Evolutionary conservation across 1,140 invertebrate species (phyloP), one percentile per base, ranked within the genome.

Genomic region (Zaprionus kolodkinae): DNA sequence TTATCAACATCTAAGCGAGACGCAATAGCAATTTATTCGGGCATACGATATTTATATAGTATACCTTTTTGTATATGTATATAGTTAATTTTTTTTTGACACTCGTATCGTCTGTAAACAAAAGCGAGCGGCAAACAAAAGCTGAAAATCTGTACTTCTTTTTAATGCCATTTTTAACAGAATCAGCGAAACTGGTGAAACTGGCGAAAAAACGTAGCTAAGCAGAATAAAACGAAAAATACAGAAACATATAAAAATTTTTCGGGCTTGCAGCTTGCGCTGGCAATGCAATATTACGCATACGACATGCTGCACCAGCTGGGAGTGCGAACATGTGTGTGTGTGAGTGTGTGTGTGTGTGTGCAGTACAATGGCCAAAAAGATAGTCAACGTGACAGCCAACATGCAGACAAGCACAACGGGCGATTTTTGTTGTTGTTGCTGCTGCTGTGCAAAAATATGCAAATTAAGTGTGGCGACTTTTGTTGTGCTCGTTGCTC

Each of bases 391-490:
- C 84, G 84, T 88, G 84, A 80, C 80, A 87, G 67, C 64, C 56
- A 61, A 67, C 66, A 75, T 70, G 72, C 60, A 75, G 72, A 75
- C 72, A 75, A 75, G 52, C 62, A 59, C 59, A 62, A 62, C 56
- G 61, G 65, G 60, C 68, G 70, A 69, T 78, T 75, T 76, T 80
- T 79, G 66, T 78, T 87, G 76, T 80, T 68, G 67, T 43, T 43
- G n/a, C n/a, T 43, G 40, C 13, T 43, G 40, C 13, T 43, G 40
- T 45, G 40, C n/a, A 79, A 84, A 89, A 85, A 85, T 89, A 89
- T 89, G 85, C 85, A 89, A 89, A 89, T 89, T 84, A 88, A 81
- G 85, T 84, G 85, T 78, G 80, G 84, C 81, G 81, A 85, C 81
- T 84, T 85, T 84, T 84, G 35, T 66, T 72, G 36, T 65, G 21